Percentiles rank a stretch among this genome's conserved stretches.
Evolutionary conservation across 2,888 invertebrate genomes (phyloP).

Genomic region (Pilophorus perplexus): DNA sequence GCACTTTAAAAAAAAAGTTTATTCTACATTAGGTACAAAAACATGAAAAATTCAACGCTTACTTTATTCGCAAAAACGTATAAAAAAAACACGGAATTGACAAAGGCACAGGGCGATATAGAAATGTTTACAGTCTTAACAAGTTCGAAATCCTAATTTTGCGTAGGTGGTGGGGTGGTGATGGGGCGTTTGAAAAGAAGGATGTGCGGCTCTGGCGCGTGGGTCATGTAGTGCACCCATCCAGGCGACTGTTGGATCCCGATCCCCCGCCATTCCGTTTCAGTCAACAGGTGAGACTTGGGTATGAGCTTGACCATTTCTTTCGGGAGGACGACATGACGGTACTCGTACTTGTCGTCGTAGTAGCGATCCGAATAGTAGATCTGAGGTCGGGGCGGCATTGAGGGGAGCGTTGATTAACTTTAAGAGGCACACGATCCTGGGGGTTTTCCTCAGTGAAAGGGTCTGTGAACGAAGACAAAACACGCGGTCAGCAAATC

Average conservation of each 20-base stretch:
- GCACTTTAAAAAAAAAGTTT: too few relatives aligned
- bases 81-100: too few relatives aligned
- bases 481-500: not conserved
- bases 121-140: constrained; percentile 22
- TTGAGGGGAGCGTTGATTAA: too few relatives aligned
- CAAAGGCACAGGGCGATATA: constrained; percentile 25
- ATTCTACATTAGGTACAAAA: too few relatives aligned
- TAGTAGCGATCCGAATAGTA: constrained; percentile 92
- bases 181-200: constrained; percentile 66
- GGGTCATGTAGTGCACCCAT: constrained; percentile 92
- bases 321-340: constrained; percentile 92
- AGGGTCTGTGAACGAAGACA: not conserved
- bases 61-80: too few relatives aligned
- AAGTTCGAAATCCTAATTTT: constrained; percentile 31
- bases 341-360: constrained; percentile 88
- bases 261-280: constrained; percentile 88
- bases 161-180: constrained; percentile 30
- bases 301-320: constrained; percentile 88
- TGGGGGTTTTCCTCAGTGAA: too few relatives aligned
- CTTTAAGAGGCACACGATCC: too few relatives aligned
- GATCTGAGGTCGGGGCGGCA: constrained; percentile 58
- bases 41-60: too few relatives aligned
- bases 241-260: constrained; percentile 96
- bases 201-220: constrained; percentile 85
- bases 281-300: constrained; percentile 88